A percentile compares a stretch with the other conserved stretches of the same genome.
Conservation (phyloP, 2,113 vertebrate species). For the Empidonax alnorum region DNA sequence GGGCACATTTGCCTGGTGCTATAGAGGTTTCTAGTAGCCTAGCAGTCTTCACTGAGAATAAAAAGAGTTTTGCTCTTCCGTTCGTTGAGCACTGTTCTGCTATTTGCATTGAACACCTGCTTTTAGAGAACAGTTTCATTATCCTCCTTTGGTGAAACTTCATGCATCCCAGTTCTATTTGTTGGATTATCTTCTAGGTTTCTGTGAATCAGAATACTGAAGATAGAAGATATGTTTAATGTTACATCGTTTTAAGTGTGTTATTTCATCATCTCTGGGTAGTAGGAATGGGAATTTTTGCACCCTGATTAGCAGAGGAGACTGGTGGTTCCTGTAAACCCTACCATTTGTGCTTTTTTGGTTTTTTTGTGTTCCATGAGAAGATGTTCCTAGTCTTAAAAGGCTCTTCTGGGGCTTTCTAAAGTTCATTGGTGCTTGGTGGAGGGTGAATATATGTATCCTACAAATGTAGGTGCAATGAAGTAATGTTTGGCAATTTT, state of each 20-base stretch:
- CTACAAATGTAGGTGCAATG: not conserved
- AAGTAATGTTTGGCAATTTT: not conserved
- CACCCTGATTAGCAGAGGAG: not conserved
- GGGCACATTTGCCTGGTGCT: not conserved
- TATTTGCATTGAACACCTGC: not conserved
- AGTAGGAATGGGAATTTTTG: not conserved
- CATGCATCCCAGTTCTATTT: not conserved
- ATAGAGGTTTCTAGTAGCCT: not conserved
- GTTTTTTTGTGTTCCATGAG: not conserved
- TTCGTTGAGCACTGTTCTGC: not conserved
- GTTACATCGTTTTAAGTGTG: not conserved
- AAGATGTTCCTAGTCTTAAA: not conserved
- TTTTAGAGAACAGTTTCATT: not conserved
- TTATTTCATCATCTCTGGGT: not conserved
- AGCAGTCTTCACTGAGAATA: not conserved
- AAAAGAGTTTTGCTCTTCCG: not conserved
- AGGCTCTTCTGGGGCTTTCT: not conserved
- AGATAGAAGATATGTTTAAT: not conserved
- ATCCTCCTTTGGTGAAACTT: not conserved
- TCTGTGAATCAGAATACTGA: not conserved
- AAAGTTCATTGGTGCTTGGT: not conserved
- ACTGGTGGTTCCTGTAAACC: not conserved
- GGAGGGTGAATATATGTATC: not conserved
- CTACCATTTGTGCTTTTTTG: not conserved
- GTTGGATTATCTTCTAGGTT: not conserved